These are phyloP conservation scores for Ochlodes sylvanus DNA, from an alignment of 2,888 invertebrate genomes.

Conservation along the genomic window DNA sequence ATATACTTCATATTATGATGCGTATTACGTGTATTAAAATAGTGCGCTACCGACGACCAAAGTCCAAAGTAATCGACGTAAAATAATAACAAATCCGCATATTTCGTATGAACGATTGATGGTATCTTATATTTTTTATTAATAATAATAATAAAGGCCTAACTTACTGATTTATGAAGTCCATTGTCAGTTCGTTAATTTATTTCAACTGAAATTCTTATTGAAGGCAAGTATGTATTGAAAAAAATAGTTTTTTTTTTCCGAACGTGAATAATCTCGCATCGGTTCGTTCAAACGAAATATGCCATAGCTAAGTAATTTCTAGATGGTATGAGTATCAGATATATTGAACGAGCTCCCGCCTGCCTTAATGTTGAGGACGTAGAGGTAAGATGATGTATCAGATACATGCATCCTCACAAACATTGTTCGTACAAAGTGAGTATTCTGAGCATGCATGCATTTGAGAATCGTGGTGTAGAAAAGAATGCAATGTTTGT, in stretches of 20 bases:
- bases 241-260: background rate
- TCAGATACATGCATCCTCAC: constrained; percentile 23
- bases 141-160: background rate
- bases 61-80: constrained; percentile 21
- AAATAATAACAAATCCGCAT: constrained; percentile 9
- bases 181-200: too few species aligned
- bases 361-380: constrained; percentile 34
- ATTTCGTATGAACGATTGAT: constrained; percentile 28
- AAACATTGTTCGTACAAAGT: background rate
- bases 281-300: constrained; percentile 24
- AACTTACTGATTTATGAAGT: background rate
- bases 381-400: constrained; percentile 28
- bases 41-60: constrained; percentile 23
- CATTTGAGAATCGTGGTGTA: constrained; percentile 15
- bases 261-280: background rate
- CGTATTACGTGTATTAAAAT: background rate
- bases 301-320: constrained; percentile 20
- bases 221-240: too few species aligned
- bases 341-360: constrained; percentile 33
- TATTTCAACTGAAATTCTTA: too few species aligned
- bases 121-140: background rate
- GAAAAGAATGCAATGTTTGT: constrained; percentile 30
- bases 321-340: constrained; percentile 34
- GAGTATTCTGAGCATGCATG: constrained; percentile 16
- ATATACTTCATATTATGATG: background rate